Percentiles rank a stretch among this genome's conserved stretches.
Conservation (phyloP, 2,888 invertebrate genomes). For the Acleris emargana region DNA sequence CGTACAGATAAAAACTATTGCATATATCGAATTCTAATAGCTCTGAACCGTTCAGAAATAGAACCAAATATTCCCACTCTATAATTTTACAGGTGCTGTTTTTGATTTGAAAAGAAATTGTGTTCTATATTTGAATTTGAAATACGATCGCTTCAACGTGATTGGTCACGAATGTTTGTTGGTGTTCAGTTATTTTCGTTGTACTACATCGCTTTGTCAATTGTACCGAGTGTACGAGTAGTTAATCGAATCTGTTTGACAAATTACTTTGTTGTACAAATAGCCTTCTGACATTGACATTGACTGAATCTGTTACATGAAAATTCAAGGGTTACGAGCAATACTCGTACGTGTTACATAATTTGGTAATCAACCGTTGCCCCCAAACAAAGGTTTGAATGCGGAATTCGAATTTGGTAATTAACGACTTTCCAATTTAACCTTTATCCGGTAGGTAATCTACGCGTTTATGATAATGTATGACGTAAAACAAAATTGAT, state of each 20-base stretch:
- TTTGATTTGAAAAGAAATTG: slow-evolving; percentile 4
- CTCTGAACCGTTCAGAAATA: not conserved
- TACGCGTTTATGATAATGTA: slow-evolving; percentile 28
- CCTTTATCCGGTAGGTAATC: slow-evolving; percentile 26
- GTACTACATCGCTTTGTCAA: slow-evolving; percentile 21
- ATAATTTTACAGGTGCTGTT: too few species aligned
- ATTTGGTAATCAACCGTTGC: not conserved
- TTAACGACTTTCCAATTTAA: slow-evolving; percentile 30
- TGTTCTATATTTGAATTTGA: slow-evolving; percentile 24
- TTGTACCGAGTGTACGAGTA: not conserved
- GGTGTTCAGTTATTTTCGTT: slow-evolving; percentile 15
- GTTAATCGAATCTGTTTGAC: slow-evolving; percentile 20
- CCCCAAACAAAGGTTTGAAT: not conserved
- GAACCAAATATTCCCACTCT: not conserved
- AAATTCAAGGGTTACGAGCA: not conserved
- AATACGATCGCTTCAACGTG: slow-evolving; percentile 15
- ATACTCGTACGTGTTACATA: slow-evolving; percentile 15
- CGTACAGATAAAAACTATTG: too few species aligned
- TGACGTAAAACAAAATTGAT: slow-evolving; percentile 29
- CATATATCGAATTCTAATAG: too few species aligned
- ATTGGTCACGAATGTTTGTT: slow-evolving; percentile 27
- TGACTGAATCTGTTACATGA: slow-evolving; percentile 23
- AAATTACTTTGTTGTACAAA: slow-evolving; percentile 15
- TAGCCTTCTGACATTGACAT: slow-evolving; percentile 30
- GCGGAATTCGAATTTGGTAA: slow-evolving; percentile 6